Base-by-base conservation (phyloP, 2,797 vertebrate species). In the Syngnathus rostellatus region DNA sequence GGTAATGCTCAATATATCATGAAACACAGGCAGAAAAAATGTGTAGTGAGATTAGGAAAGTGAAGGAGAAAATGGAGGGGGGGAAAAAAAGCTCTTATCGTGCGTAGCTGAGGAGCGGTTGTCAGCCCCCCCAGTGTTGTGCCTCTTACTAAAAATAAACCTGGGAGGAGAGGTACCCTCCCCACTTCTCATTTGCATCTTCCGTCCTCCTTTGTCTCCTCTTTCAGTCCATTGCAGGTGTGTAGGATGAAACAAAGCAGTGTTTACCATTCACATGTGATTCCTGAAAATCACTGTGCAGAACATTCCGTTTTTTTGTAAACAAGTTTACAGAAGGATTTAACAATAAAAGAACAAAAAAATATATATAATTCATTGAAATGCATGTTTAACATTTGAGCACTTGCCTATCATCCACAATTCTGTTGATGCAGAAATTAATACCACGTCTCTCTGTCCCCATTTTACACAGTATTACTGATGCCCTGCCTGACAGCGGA, bases 91-190 rank as follows among this genome's bases (percentile, higher is more conserved):
- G 83, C 83, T 79, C 83, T 85, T 53, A 85, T 75, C 64, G 78
- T 83, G 83, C 77, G 75, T 77, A 61, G 75, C 77, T 76, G 72
- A 79, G 77, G 83, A 59, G 14, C 61, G 74, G 80, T 39, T 69
- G 72, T 75, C 66, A 71, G 62, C 65, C 82, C 86, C 87, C 77
- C 88, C 76, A 78, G 77, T 82, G 86, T 82, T 23, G 23, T 23
- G 23, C 23, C 80, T 72, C 67, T 68, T 1, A 76, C 86, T 90
- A 91, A 90, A 90, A 91, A 91, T 91, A 90, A 87, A 82, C 72
- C 66, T 19, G 61, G 21, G 73, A 71, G 73, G 73, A 73, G 69
- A 78, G 38, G 65, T 70, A 69, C 71, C 78, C 71, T 75, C 70
- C 51, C 63, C 46, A 55, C 64, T 55, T 63, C 72, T 77, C 69